phyloP scores from a whole-genome alignment of 2,113 vertebrate species.

The Oenanthe melanoleuca region DNA sequence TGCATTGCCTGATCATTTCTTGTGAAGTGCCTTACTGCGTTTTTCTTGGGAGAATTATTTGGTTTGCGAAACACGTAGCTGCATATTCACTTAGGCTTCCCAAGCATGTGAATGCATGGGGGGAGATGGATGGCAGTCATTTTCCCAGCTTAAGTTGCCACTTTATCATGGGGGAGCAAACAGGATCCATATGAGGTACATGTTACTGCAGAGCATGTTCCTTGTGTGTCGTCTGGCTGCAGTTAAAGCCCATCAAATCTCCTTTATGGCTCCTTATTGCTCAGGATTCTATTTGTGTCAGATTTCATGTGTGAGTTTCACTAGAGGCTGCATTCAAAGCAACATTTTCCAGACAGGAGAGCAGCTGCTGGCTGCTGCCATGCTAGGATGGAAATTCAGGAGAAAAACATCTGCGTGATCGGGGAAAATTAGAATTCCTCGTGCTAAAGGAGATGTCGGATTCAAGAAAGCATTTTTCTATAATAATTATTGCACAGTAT shows the following conservation, averaged over 20 bases:
- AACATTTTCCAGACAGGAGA: neutral
- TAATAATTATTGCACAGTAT: neutral
- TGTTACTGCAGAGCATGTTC: neutral
- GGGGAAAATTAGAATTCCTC: neutral
- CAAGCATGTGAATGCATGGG: conserved; percentile 30
- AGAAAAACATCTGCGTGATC: neutral
- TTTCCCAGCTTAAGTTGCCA: conserved; percentile 73
- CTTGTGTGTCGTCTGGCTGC: neutral
- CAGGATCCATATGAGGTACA: conserved; percentile 41
- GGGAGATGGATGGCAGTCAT: conserved; percentile 83
- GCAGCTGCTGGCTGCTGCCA: neutral
- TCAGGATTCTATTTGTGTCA: conserved; percentile 8
- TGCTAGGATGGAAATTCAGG: neutral
- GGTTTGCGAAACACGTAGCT: conserved; percentile 26
- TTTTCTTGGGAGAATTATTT: conserved; percentile 6
- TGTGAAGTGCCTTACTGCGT: neutral
- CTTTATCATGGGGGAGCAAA: conserved; percentile 77
- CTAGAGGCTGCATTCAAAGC: neutral
- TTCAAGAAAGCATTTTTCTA: neutral
- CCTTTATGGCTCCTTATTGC: conserved; percentile 34
- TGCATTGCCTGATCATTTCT: neutral
- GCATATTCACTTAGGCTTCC: conserved; percentile 29
- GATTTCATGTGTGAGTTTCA: conserved; percentile 6
- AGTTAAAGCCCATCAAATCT: conserved; percentile 45
- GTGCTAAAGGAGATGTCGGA: neutral